Conservation (phyloP, 2,888 invertebrate genomes). For the Phalera bucephala region DNA sequence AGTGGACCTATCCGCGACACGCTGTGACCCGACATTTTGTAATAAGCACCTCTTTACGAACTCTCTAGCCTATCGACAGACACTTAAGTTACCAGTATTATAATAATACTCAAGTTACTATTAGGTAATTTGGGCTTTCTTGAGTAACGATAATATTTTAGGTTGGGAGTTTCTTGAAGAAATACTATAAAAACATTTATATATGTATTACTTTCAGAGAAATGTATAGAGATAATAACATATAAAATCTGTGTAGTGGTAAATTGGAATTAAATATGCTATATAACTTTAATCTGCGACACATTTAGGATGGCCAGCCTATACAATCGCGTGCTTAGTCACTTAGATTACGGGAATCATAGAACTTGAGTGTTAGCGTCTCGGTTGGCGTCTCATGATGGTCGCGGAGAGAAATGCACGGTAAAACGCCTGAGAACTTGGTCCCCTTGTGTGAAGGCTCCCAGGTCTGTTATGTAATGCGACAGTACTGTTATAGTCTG, state of each 20-base stretch:
- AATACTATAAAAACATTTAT: too few species aligned
- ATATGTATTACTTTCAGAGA: too few species aligned
- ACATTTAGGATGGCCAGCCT: constrained; percentile 44
- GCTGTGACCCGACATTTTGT: neutral
- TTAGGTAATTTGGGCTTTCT: too few species aligned
- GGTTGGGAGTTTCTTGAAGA: too few species aligned
- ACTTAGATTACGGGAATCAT: constrained; percentile 59
- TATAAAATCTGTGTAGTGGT: too few species aligned
- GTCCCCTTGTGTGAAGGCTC: constrained; percentile 60
- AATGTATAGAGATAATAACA: too few species aligned
- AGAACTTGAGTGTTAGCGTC: constrained; percentile 44
- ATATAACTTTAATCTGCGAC: too few species aligned
- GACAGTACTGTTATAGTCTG: constrained; percentile 66
- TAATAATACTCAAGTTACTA: too few species aligned
- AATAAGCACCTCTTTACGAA: neutral
- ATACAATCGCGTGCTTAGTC: constrained; percentile 51
- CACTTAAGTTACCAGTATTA: neutral
- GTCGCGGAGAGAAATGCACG: constrained; percentile 35
- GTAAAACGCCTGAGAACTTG: constrained; percentile 59
- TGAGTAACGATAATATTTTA: too few species aligned
- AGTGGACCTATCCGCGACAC: constrained; percentile 55
- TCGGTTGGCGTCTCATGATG: constrained; percentile 52
- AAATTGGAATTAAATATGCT: constrained; percentile 3
- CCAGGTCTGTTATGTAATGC: constrained; percentile 69
- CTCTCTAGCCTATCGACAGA: neutral